Evolutionary conservation across 2,113 vertebrate species (phyloP), one percentile per base, ranked within the genome.

Genomic region (Thamnophis sirtalis): DNA sequence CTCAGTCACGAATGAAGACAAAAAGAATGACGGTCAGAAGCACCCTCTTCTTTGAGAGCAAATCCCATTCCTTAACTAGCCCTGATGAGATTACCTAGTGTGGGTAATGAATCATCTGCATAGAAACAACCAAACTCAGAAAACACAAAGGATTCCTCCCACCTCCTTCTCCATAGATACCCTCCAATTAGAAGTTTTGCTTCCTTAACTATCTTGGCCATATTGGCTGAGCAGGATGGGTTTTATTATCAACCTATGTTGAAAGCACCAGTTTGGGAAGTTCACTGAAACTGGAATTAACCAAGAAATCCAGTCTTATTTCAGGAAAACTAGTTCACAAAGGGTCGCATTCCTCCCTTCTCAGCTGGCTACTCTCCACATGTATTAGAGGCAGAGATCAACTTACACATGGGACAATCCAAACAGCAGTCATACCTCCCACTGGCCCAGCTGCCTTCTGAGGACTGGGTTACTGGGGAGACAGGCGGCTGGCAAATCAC

Each of bases 351-450:
- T 80, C 68, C n/a, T 80, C 6, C n/a, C 68, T 80, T 33, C n/a
- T 19, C 68, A 38, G 8, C 60, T 22, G 51, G 13, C 22, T 84
- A 33, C 10, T 84, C 33, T 49, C n/a, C 73, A 19, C 13, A 84
- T 15, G 11, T 21, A 33, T 26, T 48, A 22, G n/a, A 90, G 21
- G 10, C n/a, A 68, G 28, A 28, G 3, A 6, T 50, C 48, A 60
- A 87, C 91, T 91, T 87, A 91, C 91, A 91, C 56, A 87, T 54
- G 58, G 85, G 91, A 33, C 85, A 91, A 85, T 87, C 91, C 28
- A 60, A 43, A 51, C 85, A 91, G 49, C 85, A 87, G 26, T 91
- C 85, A 1, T 87, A 91, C 22, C 91, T 87, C 49, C 91, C 91
- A 0, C 21, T 19, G 85, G 48, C 43, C 91, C 91, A 91, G 49